Conservation (phyloP, 2,113 vertebrate genomes). For the Cheilinus undulatus region DNA sequence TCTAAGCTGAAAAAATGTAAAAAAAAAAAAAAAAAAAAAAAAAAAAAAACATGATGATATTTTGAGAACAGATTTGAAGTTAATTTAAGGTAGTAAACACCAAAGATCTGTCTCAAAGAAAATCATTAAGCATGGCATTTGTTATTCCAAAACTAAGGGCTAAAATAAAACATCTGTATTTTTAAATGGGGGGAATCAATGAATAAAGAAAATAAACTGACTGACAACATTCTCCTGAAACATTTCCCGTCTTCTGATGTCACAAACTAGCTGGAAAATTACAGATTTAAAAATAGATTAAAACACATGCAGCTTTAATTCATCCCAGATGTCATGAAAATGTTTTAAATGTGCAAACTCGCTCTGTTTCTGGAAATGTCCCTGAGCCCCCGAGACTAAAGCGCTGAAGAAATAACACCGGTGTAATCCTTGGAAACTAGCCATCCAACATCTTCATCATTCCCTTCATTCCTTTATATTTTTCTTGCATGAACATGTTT, state of each 20-base stretch:
- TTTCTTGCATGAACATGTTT: constrained; percentile 46
- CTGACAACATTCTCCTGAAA: neutral
- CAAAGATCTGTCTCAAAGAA: neutral
- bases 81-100: no score
- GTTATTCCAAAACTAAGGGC: no score
- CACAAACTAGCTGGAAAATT: constrained; percentile 25
- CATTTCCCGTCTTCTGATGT: constrained; percentile 20
- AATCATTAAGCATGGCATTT: neutral
- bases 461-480: constrained; percentile 17
- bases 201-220: neutral
- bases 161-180: no score
- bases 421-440: neutral
- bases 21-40: no score
- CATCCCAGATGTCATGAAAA: constrained; percentile 63
- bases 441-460: neutral
- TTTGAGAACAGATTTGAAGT: no score
- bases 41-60: no score
- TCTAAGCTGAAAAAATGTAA: no score
- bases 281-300: constrained; percentile 22
- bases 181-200: neutral
- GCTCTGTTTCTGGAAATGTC: neutral
- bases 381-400: neutral
- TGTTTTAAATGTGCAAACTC: constrained; percentile 1
- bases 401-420: neutral
- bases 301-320: constrained; percentile 36